Evolutionary conservation across 2,113 vertebrate species (phyloP), one percentile per base, ranked within the genome.

Genomic region (Callithrix jacchus): DNA sequence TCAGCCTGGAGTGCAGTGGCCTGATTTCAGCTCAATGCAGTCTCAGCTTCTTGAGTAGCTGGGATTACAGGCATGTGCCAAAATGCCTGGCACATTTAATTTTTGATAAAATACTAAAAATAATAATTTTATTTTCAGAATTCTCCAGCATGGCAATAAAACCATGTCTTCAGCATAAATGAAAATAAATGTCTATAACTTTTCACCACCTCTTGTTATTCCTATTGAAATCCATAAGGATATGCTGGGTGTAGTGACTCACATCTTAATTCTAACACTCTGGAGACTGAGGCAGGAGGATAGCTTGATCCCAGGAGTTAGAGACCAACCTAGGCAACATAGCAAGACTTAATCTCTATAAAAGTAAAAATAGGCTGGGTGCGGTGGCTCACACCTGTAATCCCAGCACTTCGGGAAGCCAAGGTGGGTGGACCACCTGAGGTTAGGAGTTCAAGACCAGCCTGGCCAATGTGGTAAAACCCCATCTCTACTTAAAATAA

Each of bases 81-180:
- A 64, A 64, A 64, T 2, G 12, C 61, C 61, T 64, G 12, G 5
- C 61, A 0, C 27, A 64, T 30, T 64, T 13, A 64, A 64, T 64
- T 64, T 14, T 71, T 95, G 32, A 49, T 52, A 86, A 21, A 83
- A 17, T 64, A 71, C 18, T 35, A 35, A n/a, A 81, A 82, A 76
- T 84, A 90, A 30, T 68, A 82, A 82, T 81, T 81, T 87, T 47
- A 25, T 16, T 93, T 77, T 93, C 37, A 90, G 11, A 93, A 87
- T 8, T 52, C 73, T 76, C 17, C 40, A 80, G 21, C 6, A 5
- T 64, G 40, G 30, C 6, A 82, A 40, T 97, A 89, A 94, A 94
- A 52, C 58, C 0, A 3, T 81, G 54, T 45, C 32, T 76, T 92
- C 6, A 42, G 6, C 70, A 35, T 74, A 58, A 85, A 94, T 21